These are phyloP conservation scores for Tachina fera DNA, from an alignment of 2,888 invertebrate species.

Conservation along the genomic window DNA sequence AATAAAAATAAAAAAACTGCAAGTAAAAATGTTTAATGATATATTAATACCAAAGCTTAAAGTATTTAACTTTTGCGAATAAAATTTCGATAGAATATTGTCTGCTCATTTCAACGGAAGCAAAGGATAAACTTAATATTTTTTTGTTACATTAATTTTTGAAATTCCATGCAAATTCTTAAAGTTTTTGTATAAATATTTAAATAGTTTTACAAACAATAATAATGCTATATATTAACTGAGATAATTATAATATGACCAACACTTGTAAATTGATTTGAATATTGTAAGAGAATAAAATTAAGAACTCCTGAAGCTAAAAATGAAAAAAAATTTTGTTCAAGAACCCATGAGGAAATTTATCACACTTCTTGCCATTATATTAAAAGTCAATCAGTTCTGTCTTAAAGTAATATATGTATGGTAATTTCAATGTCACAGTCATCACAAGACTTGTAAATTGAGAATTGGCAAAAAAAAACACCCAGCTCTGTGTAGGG, in stretches of 20 bases:
- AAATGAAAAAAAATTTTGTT: background rate
- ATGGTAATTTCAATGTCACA: background rate
- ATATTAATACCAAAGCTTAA: constrained; percentile 31
- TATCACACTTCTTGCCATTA: background rate
- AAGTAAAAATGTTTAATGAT: constrained; percentile 12
- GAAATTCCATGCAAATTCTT: constrained; percentile 34
- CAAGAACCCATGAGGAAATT: background rate
- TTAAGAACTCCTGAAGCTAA: background rate
- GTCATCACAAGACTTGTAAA: background rate
- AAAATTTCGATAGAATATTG: constrained; percentile 16
- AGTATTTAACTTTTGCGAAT: background rate
- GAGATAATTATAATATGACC: constrained; percentile 53
- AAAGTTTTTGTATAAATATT: constrained; percentile 55
- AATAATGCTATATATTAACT: constrained; percentile 41
- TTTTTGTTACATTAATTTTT: constrained; percentile 26
- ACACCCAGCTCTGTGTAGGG: too few relatives aligned
- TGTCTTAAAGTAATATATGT: background rate
- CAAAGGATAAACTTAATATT: constrained; percentile 16
- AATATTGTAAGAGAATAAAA: constrained; percentile 37
- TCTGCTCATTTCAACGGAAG: constrained; percentile 37
- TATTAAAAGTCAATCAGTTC: background rate
- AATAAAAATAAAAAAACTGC: constrained; percentile 13
- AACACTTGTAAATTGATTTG: constrained; percentile 55
- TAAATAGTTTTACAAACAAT: constrained; percentile 40
- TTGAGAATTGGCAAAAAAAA: background rate